phyloP scores from a whole-genome alignment of 2,113 vertebrate genomes.

The Speoplatyrhinus poulsoni region DNA sequence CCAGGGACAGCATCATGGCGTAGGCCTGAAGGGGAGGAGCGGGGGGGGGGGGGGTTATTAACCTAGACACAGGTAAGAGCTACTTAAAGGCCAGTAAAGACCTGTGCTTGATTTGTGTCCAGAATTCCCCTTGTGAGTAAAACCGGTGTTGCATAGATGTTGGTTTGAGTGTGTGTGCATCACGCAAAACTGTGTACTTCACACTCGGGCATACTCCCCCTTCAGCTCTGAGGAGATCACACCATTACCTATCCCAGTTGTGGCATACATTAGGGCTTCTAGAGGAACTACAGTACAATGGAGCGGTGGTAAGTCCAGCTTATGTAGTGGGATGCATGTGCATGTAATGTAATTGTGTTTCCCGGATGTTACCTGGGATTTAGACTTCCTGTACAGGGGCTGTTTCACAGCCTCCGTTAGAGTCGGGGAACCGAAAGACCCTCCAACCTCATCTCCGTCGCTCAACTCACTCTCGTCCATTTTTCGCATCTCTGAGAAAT shows the following conservation, averaged over 20 bases:
- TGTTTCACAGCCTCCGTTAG: slow-evolving; percentile 91
- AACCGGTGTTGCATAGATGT: no score
- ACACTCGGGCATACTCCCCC: no score
- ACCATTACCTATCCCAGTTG: no score
- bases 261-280: no score
- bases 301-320: no score
- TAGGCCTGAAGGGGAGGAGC: slow-evolving; percentile 80
- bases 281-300: no score
- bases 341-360: neutral
- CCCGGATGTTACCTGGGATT: slow-evolving; percentile 87
- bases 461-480: slow-evolving; percentile 90
- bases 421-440: slow-evolving; percentile 83
- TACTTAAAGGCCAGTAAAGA: neutral
- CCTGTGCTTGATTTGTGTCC: neutral
- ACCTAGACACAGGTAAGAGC: neutral
- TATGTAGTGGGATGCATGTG: no score
- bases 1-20: slow-evolving; percentile 97
- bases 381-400: slow-evolving; percentile 95
- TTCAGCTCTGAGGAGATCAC: no score
- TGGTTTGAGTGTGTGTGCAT: no score
- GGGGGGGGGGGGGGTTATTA: neutral
- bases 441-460: slow-evolving; percentile 67
- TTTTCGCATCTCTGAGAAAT: slow-evolving; percentile 93
- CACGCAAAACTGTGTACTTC: no score
- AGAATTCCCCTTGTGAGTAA: no score